phyloP scores from a whole-genome alignment of 2,888 invertebrate species.

The Isotomurus palustris region DNA sequence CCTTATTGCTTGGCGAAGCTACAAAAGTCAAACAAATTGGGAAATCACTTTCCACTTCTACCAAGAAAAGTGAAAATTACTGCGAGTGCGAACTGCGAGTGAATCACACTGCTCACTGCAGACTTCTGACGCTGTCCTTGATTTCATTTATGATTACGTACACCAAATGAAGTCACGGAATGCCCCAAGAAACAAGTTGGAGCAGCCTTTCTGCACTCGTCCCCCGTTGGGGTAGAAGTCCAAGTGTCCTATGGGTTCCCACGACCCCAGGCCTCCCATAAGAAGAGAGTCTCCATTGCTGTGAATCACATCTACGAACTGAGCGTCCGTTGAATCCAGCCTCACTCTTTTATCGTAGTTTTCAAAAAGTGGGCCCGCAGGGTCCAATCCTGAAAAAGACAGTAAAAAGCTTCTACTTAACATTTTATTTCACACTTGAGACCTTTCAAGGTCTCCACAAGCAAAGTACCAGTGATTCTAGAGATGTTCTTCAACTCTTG shows the following conservation, averaged over 20 bases:
- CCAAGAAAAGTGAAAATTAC: background rate
- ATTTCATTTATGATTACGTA: no score
- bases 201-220: constrained; percentile 84
- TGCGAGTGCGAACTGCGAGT: constrained; percentile 8
- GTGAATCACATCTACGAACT: constrained; percentile 88
- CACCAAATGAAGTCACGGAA: constrained; percentile 84
- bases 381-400: constrained; percentile 54
- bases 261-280: constrained; percentile 79
- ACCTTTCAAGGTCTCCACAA: no score
- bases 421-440: background rate
- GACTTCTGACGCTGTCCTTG: no score
- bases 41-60: background rate
- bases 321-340: constrained; percentile 76
- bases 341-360: constrained; percentile 79
- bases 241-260: constrained; percentile 87
- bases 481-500: constrained; percentile 73
- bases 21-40: background rate
- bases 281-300: constrained; percentile 90
- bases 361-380: constrained; percentile 74
- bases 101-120: no score
- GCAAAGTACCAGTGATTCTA: constrained; percentile 73
- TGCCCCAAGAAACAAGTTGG: constrained; percentile 85
- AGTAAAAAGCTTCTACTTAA: background rate
- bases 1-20: background rate
- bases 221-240: constrained; percentile 89